Evolutionary conservation across 2,797 vertebrate species (phyloP).

Genomic region (Bufotes viridis): DNA sequence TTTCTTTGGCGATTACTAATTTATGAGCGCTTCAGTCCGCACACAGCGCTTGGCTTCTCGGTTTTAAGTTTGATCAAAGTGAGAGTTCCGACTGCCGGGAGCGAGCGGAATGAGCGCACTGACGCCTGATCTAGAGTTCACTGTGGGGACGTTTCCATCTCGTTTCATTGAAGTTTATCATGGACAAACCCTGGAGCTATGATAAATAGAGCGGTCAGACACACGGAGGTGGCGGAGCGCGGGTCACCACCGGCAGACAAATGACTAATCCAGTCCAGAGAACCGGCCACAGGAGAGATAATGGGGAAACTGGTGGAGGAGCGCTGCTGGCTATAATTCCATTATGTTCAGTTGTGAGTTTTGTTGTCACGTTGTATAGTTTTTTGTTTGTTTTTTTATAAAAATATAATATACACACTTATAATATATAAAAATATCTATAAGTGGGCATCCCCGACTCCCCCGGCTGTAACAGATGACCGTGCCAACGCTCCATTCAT

Average conservation of each 20-base stretch:
- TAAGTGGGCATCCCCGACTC: no score
- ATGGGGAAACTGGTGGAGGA: background rate
- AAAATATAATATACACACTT: background rate
- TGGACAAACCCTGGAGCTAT: background rate
- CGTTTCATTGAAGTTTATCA: background rate
- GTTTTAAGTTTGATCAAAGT: constrained; percentile 2
- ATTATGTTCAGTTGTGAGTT: background rate
- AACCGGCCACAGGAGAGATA: no score
- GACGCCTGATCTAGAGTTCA: background rate
- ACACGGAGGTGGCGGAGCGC: background rate
- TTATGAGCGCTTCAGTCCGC: background rate
- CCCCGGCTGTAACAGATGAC: no score
- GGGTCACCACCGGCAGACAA: background rate
- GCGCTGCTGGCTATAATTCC: background rate
- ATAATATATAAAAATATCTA: background rate
- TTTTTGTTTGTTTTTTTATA: background rate
- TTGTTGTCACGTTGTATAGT: background rate
- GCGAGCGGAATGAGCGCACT: background rate
- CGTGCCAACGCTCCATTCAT: no score
- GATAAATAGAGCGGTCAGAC: background rate
- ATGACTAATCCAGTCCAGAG: background rate
- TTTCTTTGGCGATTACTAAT: background rate
- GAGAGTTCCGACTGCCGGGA: background rate
- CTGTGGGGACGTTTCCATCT: background rate
- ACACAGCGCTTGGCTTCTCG: background rate